Percentiles rank a stretch among this genome's conserved stretches.
Evolutionary conservation across 2,888 invertebrate species (phyloP).

Genomic region (Automeris io): DNA sequence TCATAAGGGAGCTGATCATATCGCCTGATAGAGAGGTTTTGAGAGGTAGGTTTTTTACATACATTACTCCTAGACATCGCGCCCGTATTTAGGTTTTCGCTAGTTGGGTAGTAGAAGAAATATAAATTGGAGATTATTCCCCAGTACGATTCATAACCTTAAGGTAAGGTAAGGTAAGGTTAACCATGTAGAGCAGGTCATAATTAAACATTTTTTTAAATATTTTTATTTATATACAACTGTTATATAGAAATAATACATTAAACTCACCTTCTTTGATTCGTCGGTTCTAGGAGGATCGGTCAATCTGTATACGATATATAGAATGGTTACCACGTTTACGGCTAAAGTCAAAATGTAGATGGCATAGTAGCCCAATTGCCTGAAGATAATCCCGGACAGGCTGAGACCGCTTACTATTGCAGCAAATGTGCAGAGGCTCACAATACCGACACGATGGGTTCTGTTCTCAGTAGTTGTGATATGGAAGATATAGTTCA

Average conservation of each 20-base stretch:
- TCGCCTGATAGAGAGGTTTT: too few species aligned
- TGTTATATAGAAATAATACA: neutral
- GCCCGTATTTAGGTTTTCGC: too few species aligned
- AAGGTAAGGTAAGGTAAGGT: too few species aligned
- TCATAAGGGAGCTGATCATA: too few species aligned
- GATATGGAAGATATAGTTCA: constrained; percentile 61
- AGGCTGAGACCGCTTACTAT: constrained; percentile 18
- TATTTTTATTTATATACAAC: neutral
- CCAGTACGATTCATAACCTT: too few species aligned
- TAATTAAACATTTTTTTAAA: neutral
- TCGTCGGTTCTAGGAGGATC: constrained; percentile 72
- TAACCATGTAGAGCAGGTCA: too few species aligned
- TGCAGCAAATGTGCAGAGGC: constrained; percentile 15
- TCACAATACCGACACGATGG: constrained; percentile 53
- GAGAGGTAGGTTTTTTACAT: too few species aligned
- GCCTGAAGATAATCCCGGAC: constrained; percentile 17
- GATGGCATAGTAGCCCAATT: constrained; percentile 30
- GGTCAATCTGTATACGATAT: constrained; percentile 7
- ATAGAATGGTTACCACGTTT: constrained; percentile 3
- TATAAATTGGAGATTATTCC: too few species aligned
- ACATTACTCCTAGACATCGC: too few species aligned
- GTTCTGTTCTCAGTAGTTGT: constrained; percentile 57
- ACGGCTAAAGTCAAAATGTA: constrained; percentile 6
- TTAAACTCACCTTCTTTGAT: constrained; percentile 29
- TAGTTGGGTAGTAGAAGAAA: too few species aligned